phyloP scores from a whole-genome alignment of 2,888 invertebrate genomes.

The Caenorhabditis virilis region DNA sequence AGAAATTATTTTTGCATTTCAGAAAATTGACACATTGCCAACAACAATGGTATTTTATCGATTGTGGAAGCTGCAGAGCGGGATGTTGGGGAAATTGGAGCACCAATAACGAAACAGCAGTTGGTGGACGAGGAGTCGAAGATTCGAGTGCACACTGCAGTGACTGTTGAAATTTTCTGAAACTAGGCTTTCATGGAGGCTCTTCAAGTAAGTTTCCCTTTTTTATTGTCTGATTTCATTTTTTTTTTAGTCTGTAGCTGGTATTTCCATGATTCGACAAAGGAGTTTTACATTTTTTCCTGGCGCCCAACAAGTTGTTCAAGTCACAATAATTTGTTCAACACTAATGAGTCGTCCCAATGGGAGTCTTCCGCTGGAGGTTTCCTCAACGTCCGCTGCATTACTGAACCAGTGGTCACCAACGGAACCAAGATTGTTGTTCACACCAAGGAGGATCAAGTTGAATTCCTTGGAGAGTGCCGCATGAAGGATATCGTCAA shows the following conservation, averaged over 20 bases:
- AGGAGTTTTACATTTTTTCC: conserved; percentile 99
- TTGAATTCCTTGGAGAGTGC: conserved; percentile 90
- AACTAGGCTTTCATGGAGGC: conserved; percentile 99
- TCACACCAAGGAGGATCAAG: conserved; percentile 92
- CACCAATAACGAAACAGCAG: too few species aligned
- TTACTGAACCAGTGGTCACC: conserved; percentile 66
- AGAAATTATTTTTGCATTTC: too few species aligned
- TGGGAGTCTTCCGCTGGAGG: conserved; percentile 99
- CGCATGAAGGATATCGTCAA: conserved; percentile 95
- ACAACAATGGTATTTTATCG: too few species aligned
- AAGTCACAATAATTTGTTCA: conserved; percentile 83
- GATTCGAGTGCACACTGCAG: conserved; percentile 97
- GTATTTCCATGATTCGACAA: conserved; percentile 99
- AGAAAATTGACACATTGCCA: too few species aligned
- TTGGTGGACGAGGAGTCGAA: too few species aligned
- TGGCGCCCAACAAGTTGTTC: conserved; percentile 92
- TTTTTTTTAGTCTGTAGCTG: conserved; percentile 95
- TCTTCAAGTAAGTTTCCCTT: too few species aligned
- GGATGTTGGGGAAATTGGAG: too few species aligned
- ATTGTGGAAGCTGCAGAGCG: too few species aligned
- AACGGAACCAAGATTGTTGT: conserved; percentile 93
- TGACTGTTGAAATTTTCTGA: conserved; percentile 98
- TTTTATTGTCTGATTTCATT: too few species aligned
- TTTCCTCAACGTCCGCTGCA: conserved; percentile 83
- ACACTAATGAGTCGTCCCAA: conserved; percentile 95